phyloP scores from a whole-genome alignment of 2,797 vertebrate genomes.

The Cyclopterus lumpus region DNA sequence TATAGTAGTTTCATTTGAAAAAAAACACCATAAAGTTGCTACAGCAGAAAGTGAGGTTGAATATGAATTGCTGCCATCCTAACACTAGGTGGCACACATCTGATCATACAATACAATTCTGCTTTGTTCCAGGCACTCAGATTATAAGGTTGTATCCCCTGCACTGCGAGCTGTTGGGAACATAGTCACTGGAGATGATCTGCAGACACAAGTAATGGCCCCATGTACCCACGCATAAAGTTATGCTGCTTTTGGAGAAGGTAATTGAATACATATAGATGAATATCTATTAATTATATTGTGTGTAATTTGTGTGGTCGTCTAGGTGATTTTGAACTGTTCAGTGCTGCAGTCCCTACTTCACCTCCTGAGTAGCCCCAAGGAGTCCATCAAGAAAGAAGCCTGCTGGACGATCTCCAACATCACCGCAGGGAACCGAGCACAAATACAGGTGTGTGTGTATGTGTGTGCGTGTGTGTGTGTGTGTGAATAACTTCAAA shows the following conservation, averaged over 20 bases:
- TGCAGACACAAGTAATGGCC: constrained; percentile 92
- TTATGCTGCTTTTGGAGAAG: neutral
- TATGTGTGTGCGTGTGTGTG: too few species aligned
- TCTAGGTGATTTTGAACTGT: constrained; percentile 96
- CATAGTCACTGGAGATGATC: constrained; percentile 96
- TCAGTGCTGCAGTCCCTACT: constrained; percentile 94
- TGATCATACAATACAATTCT: neutral
- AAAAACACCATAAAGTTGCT: neutral
- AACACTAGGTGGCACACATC: neutral
- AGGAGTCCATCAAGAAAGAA: constrained; percentile 97
- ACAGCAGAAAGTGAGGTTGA: neutral
- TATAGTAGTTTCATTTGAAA: neutral
- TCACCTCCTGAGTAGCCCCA: constrained; percentile 93
- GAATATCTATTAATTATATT: constrained; percentile 12
- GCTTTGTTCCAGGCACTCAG: constrained; percentile 86
- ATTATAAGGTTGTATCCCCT: constrained; percentile 98
- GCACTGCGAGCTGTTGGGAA: constrained; percentile 96
- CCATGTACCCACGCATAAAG: neutral
- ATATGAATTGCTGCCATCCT: neutral
- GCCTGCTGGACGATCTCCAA: constrained; percentile 98
- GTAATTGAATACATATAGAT: neutral
- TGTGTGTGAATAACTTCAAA: neutral
- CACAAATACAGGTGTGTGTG: constrained; percentile 91
- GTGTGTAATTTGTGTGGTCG: constrained; percentile 13
- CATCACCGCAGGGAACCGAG: constrained; percentile 96